phyloP scores from a whole-genome alignment of 2,888 invertebrate genomes.

The Baccha elongata region DNA sequence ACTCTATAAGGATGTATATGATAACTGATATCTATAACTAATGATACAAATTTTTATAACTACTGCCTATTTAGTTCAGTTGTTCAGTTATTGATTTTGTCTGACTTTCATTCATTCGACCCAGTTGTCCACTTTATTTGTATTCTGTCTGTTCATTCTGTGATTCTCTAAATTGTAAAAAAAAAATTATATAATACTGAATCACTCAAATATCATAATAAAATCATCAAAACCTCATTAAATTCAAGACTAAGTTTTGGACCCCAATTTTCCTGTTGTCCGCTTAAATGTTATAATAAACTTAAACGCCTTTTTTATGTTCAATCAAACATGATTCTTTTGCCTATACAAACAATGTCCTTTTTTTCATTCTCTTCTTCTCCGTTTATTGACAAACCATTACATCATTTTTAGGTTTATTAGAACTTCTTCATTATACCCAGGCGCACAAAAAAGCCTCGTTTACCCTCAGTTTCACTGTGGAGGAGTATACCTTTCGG shows the following conservation, averaged over 20 bases:
- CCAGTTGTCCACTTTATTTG: too few relatives aligned
- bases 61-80: too few relatives aligned
- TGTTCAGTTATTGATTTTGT: too few relatives aligned
- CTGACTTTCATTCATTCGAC: too few relatives aligned
- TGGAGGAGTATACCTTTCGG: slow-evolving; percentile 9
- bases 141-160: too few relatives aligned
- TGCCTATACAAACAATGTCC: slow-evolving; percentile 37
- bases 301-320: slow-evolving; percentile 65
- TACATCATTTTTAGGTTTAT: slow-evolving; percentile 64
- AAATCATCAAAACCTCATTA: slow-evolving; percentile 51
- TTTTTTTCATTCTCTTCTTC: slow-evolving; percentile 34
- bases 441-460: slow-evolving; percentile 9
- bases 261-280: neutral
- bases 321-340: slow-evolving; percentile 25
- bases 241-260: neutral
- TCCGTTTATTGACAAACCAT: slow-evolving; percentile 60
- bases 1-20: too few relatives aligned
- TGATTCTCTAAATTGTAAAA: too few relatives aligned
- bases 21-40: too few relatives aligned
- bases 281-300: slow-evolving; percentile 16
- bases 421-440: slow-evolving; percentile 62
- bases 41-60: too few relatives aligned
- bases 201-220: too few relatives aligned
- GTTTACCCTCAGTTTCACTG: slow-evolving; percentile 44
- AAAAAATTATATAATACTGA: too few relatives aligned